phyloP scores from a whole-genome alignment of 2,888 invertebrate species.

The Caenorhabditis uteleia region DNA sequence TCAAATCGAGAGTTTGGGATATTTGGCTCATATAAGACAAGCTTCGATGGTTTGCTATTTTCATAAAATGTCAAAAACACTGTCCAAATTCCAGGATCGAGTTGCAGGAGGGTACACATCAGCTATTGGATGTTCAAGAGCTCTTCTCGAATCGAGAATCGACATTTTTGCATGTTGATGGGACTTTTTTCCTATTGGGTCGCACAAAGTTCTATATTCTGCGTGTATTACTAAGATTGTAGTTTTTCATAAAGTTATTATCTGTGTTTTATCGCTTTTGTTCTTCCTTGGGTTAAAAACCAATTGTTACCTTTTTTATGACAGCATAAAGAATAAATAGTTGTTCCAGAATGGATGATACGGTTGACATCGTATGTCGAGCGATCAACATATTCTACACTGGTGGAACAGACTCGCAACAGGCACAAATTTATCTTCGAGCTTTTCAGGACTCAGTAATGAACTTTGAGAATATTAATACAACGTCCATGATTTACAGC shows the following conservation, averaged over 20 bases:
- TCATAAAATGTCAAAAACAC: background rate
- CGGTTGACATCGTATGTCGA: conserved; percentile 22
- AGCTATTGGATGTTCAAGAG: conserved; percentile 55
- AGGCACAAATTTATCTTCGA: conserved; percentile 26
- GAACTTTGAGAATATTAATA: conserved; percentile 7
- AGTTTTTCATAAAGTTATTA: background rate
- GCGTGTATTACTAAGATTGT: no score
- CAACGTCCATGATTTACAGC: conserved; percentile 78
- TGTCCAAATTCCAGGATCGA: conserved; percentile 22
- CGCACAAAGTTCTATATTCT: background rate
- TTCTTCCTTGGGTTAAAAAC: no score
- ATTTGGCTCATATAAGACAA: conserved; percentile 38
- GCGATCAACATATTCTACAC: conserved; percentile 34
- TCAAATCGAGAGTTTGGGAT: conserved; percentile 40
- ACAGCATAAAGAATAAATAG: background rate
- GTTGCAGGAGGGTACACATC: conserved; percentile 64
- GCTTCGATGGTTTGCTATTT: conserved; percentile 27
- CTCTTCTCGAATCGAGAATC: conserved; percentile 60
- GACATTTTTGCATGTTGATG: conserved; percentile 54
- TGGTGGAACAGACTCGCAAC: conserved; percentile 12
- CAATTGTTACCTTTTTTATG: background rate
- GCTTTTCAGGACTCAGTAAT: conserved; percentile 37
- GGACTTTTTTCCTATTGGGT: background rate
- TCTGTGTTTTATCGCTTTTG: background rate
- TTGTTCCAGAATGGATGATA: conserved; percentile 10